These are phyloP conservation scores for Carcharodon carcharias DNA, from an alignment of 2,797 vertebrate species.

Conservation along the genomic window DNA sequence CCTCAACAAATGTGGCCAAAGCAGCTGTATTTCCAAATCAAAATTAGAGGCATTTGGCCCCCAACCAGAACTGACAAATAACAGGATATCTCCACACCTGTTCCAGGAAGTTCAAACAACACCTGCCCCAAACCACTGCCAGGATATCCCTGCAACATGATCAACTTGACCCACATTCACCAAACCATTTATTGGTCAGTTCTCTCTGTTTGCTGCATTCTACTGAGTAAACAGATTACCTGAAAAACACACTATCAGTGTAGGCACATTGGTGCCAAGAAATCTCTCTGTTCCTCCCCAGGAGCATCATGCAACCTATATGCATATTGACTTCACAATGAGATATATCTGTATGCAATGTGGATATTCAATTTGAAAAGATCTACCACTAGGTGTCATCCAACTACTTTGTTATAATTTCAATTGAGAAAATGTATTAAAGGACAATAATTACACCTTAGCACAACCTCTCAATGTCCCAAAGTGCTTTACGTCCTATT, in stretches of 20 bases:
- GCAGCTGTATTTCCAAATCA: background rate
- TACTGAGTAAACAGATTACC: background rate
- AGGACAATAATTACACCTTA: background rate
- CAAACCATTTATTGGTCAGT: slow-evolving; percentile 8
- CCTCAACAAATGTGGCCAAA: background rate
- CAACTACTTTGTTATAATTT: background rate
- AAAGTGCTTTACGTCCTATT: background rate
- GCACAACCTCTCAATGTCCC: background rate
- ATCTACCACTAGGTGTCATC: slow-evolving; percentile 12
- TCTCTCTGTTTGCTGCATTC: background rate
- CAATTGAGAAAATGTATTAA: background rate
- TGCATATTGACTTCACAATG: background rate
- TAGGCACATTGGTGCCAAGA: background rate
- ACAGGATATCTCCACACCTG: background rate
- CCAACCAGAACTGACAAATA: background rate
- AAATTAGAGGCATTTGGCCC: background rate
- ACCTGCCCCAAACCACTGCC: background rate
- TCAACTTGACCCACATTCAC: background rate
- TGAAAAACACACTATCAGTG: background rate
- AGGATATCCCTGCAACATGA: background rate
- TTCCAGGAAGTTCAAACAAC: background rate
- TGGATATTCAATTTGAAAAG: background rate
- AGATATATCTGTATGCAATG: background rate
- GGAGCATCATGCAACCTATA: too few species aligned
- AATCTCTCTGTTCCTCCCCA: background rate